Evolutionary conservation across 2,797 vertebrate genomes (phyloP), one percentile per base, ranked within the genome.

Genomic region (Pyrrhura leucotis): DNA sequence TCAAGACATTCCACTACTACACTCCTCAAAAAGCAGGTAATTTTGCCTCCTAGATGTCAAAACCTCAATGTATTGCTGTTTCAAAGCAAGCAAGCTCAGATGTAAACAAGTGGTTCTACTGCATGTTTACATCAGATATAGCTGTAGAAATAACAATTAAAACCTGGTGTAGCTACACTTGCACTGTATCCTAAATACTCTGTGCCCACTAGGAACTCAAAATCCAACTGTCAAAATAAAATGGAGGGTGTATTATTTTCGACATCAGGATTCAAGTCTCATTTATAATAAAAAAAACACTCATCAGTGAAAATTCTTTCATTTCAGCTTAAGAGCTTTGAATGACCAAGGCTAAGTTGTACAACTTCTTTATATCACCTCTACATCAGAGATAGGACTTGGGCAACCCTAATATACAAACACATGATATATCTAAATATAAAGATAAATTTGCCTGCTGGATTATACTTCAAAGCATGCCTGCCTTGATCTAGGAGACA

Each of bases 381-480:
- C 85, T 17, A 72, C 59, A 84, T 37, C 66, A 82, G 66, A 91
- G 61, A 67, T 8, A 25, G 35, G 63, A 76, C 88, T 53, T 61
- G 33, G 61, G 75, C 61, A 95, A 65, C 56, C 45, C 74, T 58
- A 86, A 79, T 3, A 69, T 6, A 82, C 45, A 94, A 91, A 93
- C 0, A 4, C 40, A 74, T 14, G 51, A 50, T 51, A 31, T 6
- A 86, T 18, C 89, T 88, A 91, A 96, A 96, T 95, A 73, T 77
- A 91, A 87, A 93, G 63, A 68, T 4, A 66, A 77, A 74, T 85
- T 67, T 84, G 82, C 66, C 65, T 84, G 63, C 29, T 87, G 71
- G 61, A 94, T 95, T 75, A 71, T 6, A 96, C 63, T 89, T 88
- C 77, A 88, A 91, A 92, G 82, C 61, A 68, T 45, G 71, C 45